Evolutionary conservation across 2,113 vertebrate genomes (phyloP), one percentile per base, ranked within the genome.

Genomic region (Platysternon megacephalum): DNA sequence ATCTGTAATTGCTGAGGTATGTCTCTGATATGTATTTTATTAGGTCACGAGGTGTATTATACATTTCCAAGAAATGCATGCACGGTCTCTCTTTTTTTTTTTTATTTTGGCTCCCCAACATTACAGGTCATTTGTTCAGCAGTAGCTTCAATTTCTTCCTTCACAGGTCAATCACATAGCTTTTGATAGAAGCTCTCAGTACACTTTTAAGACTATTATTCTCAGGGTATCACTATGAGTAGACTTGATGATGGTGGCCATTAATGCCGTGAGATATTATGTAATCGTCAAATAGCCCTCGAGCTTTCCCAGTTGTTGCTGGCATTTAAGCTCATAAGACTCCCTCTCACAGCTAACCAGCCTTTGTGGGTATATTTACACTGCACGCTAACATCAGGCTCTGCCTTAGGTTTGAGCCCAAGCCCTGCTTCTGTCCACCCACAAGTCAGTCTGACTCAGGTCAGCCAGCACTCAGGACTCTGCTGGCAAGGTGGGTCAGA

Each of bases 41-140:
- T 83, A 35, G 32, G 14, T n/a, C 61, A 65, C 16, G 8, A 32
- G 28, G 11, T 61, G 5, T 42, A 72, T 72, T 39, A 39, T 10
- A 39, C n/a, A 72, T 49, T 12, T 78, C 5, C 19, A 68, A 11
- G 0, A 14, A 92, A 17, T 44, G 72, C 26, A 0, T 0, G 1
- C 22, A 7, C 5, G 35, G 16, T 84, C 2, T 19, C 2, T 19
- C n/a, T n/a, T n/a, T n/a, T n/a, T n/a, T 55, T 78, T 61, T 80
- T 88, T 42, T 12, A 42, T 29, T 46, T 21, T 24, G 5, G 35
- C 7, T 84, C 11, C 24, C 46, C 29, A 46, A 2, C 17, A 17
- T 8, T 9, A 35, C 24, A 4, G 32, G 68, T 56, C 61, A 89
- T 42, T 16, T 79, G 1, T 29, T 76, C 32, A 86, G 55, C 79